Evolutionary conservation across 2,797 vertebrate species (phyloP), one percentile per base, ranked within the genome.

Genomic region (Chloroceryle inda): DNA sequence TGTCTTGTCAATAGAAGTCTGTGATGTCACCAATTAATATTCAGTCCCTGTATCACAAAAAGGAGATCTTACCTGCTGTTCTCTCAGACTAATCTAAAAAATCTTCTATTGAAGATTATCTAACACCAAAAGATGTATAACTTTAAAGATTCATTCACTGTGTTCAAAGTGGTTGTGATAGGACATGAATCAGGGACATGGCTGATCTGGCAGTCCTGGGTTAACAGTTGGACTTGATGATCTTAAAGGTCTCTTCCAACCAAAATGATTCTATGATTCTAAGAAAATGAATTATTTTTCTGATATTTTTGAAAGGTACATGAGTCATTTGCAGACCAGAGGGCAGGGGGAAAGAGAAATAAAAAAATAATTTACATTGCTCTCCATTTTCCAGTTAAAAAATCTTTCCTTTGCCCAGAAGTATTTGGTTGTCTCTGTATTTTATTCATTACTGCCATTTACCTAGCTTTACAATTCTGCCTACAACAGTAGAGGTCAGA

Each of bases 11-110:
- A 71, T 31, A 40, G 31, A 91, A 87, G 45, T 22, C 72, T 66
- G 7, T 73, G 29, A 79, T 33, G 17, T 77, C 20, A 83, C 7
- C 24, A 89, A 66, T 89, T 94, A 92, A 84, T 76, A 31, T 35
- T 61, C 31, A 52, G 5, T 55, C 24, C 8, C 17, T 75, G 27
- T 11, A 35, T 79, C 59, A 78, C 13, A 52, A 33, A 11, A 24
- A 78, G 31, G 71, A 89, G 37, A 86, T 22, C 6, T 23, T 78
- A 31, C n/a, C 20, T 69, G 73, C 49, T 79, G 2, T 24, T 92
- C 11, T 47, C 26, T 83, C n/a, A 53, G n/a, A 76, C 52, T 78
- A 76, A 72, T 6, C 38, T n/a, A 33, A 53, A 23, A 92, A 85
- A 75, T 75, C 15, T 9, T 79, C 33, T 61, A n/a, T 58, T 29